A percentile compares a stretch with the other conserved stretches of the same genome.
Evolutionary conservation across 2,888 invertebrate species (phyloP).

Genomic region (Sceliomorpha sp.): DNA sequence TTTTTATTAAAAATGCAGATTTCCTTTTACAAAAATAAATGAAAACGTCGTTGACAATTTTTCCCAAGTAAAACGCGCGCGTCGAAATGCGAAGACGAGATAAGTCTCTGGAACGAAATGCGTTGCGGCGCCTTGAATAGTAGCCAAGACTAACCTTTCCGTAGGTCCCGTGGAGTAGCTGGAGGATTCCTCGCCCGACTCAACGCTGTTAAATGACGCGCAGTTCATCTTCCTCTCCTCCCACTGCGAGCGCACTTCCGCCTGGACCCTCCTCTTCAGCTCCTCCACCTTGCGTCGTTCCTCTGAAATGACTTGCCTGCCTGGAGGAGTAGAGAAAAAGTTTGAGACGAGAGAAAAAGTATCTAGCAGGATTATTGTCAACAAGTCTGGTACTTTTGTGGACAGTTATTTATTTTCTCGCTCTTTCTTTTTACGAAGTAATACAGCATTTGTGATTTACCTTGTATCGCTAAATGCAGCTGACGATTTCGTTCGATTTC

Average conservation of each 20-base stretch:
- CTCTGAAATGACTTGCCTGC: slow-evolving; percentile 94
- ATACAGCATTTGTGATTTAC: too few species aligned
- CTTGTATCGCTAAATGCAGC: slow-evolving; percentile 93
- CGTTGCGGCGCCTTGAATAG: too few species aligned
- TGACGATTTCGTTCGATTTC: slow-evolving; percentile 94
- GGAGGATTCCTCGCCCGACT: slow-evolving; percentile 83
- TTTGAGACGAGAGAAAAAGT: neutral
- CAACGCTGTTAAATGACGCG: slow-evolving; percentile 84
- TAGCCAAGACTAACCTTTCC: slow-evolving; percentile 81
- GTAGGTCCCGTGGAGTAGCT: slow-evolving; percentile 83
- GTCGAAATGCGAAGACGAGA: too few species aligned
- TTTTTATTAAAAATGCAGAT: too few species aligned
- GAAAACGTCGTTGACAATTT: too few species aligned
- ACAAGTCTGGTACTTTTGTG: too few species aligned
- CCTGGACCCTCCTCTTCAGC: slow-evolving; percentile 91
- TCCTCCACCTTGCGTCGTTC: slow-evolving; percentile 93
- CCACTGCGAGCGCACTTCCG: slow-evolving; percentile 94
- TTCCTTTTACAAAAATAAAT: too few species aligned
- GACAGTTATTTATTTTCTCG: too few species aligned
- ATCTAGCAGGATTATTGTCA: too few species aligned
- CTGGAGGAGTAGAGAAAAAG: slow-evolving; percentile 80
- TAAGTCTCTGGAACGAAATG: too few species aligned
- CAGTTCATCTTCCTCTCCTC: slow-evolving; percentile 85
- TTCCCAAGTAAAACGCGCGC: too few species aligned
- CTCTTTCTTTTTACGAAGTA: neutral